Evolutionary conservation across 1,140 invertebrate species (phyloP).

Genomic region (Zaprionus lachaisei): DNA sequence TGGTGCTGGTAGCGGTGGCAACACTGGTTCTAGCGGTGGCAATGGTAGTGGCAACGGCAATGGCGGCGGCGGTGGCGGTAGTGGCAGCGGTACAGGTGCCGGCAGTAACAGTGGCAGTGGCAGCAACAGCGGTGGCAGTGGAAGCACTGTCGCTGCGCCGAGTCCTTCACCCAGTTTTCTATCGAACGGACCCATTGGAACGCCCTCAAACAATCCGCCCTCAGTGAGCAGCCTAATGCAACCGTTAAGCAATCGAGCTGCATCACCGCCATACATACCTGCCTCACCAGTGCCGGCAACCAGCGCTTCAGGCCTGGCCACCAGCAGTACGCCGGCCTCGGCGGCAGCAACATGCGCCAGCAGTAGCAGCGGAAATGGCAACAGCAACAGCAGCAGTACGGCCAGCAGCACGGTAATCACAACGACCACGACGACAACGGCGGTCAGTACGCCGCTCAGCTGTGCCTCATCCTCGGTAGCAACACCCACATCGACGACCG

Average conservation of each 20-base stretch:
- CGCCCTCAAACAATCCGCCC: slow-evolving; percentile 85
- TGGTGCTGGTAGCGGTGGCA: background rate
- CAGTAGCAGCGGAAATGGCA: slow-evolving; percentile 40
- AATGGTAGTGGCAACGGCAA: background rate
- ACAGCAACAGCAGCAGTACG: slow-evolving; percentile 33
- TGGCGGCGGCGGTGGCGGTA: background rate
- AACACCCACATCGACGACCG: slow-evolving; percentile 68
- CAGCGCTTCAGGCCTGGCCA: slow-evolving; percentile 52
- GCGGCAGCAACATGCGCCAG: slow-evolving; percentile 46
- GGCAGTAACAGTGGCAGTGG: background rate
- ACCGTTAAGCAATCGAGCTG: slow-evolving; percentile 70
- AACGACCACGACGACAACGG: slow-evolving; percentile 37
- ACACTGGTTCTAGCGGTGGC: background rate
- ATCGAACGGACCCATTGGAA: slow-evolving; percentile 84
- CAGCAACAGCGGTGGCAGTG: background rate
- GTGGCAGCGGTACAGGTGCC: background rate
- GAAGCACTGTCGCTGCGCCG: slow-evolving; percentile 84
- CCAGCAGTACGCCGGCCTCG: slow-evolving; percentile 62
- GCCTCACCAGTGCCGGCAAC: slow-evolving; percentile 71
- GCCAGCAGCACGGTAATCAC: slow-evolving; percentile 52
- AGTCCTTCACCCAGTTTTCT: slow-evolving; percentile 85
- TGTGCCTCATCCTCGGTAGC: slow-evolving; percentile 59
- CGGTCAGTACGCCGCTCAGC: slow-evolving; percentile 60
- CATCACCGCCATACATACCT: slow-evolving; percentile 70
- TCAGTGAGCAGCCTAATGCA: slow-evolving; percentile 85